Conservation (phyloP, 2,113 vertebrate species). For the Rattus norvegicus region DNA sequence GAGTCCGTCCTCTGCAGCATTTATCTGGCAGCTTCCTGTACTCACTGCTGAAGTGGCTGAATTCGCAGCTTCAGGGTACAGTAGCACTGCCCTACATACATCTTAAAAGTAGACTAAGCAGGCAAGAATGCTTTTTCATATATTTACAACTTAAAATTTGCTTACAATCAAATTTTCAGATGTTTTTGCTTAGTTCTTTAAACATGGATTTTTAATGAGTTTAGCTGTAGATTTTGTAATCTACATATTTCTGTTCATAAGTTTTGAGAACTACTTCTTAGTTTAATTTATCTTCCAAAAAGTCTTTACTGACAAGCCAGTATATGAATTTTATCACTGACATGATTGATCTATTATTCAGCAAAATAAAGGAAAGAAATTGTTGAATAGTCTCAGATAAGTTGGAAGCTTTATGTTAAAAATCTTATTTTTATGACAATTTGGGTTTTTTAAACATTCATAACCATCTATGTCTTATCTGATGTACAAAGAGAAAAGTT, state of each 20-base stretch:
- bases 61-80: not conserved
- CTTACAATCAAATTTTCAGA: constrained; percentile 22
- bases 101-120: not conserved
- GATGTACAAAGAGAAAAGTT: constrained; percentile 34
- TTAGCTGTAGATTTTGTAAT: constrained; percentile 38
- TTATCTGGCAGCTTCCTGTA: not conserved
- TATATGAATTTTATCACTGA: constrained; percentile 49
- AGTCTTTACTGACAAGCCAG: not conserved
- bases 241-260: not conserved
- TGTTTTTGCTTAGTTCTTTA: not conserved
- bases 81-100: not conserved
- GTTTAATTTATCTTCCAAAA: constrained; percentile 47
- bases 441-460: constrained; percentile 13
- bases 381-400: not conserved
- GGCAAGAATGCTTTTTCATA: not conserved
- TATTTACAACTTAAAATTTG: constrained; percentile 13
- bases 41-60: not conserved
- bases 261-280: constrained; percentile 43
- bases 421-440: constrained; percentile 40
- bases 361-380: constrained; percentile 28
- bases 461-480: not conserved
- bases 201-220: not conserved
- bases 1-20: not conserved
- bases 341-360: constrained; percentile 26
- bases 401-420: constrained; percentile 48